These are phyloP conservation scores for Rhineura floridana DNA, from an alignment of 2,113 vertebrate species.

Conservation along the genomic window DNA sequence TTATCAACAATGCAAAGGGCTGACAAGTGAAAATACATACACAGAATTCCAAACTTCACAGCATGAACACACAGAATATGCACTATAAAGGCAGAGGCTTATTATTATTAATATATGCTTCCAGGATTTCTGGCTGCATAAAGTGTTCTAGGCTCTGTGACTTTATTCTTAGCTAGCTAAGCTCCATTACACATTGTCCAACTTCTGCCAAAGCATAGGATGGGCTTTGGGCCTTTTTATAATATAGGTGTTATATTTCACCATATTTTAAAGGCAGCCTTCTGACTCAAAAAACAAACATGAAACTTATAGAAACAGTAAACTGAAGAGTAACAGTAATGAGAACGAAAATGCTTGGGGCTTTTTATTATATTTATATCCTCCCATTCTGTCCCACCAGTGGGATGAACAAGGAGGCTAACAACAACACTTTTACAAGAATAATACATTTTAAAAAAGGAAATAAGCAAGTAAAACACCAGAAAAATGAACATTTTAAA, in stretches of 20 bases:
- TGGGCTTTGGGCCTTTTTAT: background rate
- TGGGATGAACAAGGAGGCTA: background rate
- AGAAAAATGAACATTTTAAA: background rate
- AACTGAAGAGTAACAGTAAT: background rate
- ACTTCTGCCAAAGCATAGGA: background rate
- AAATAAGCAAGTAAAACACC: background rate
- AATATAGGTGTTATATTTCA: background rate
- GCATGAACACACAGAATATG: constrained; percentile 19
- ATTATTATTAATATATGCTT: constrained; percentile 34
- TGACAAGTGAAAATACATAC: constrained; percentile 37
- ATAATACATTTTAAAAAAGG: background rate
- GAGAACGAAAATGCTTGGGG: background rate
- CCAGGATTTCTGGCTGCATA: constrained; percentile 16
- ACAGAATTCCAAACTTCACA: constrained; percentile 8
- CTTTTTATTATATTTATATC: background rate
- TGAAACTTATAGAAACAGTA: constrained; percentile 12
- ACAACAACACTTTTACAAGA: background rate
- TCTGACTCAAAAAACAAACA: background rate
- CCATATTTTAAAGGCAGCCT: background rate
- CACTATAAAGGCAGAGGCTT: background rate
- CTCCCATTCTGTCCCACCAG: background rate
- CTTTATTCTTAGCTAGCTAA: background rate
- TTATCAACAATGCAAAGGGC: constrained; percentile 38
- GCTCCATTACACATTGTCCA: background rate
- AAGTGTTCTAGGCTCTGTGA: constrained; percentile 11